Base-by-base conservation (phyloP, 2,113 vertebrate genomes). In the Physeter macrocephalus region DNA sequence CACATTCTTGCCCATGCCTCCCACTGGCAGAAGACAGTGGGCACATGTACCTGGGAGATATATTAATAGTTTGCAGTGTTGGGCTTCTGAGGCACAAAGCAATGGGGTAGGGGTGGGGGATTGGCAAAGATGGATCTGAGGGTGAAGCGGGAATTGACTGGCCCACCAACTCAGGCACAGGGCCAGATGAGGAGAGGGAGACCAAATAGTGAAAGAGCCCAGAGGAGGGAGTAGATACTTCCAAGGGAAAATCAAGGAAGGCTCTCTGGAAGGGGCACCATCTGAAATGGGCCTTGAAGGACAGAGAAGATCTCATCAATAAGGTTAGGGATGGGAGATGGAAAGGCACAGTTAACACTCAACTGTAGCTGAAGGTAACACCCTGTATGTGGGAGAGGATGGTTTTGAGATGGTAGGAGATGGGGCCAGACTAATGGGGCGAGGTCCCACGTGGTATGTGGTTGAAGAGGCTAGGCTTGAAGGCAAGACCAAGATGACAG, bases 371-470 rank as follows among this genome's bases (percentile, higher is more conserved):
- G 54, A 59, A 93, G 29, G 25, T 59, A 14, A 66, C 34, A 67
- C 41, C 59, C 14, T 46, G 0, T 9, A 13, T 52, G 9, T 12
- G 23, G 59, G 10, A 75, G 52, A 46, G 34, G 34, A 39, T 39
- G 43, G 12, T 46, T 80, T n/a, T 75, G 59, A 72, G 61, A 41
- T 39, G 62, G 36, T 43, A 46, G 29, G 57, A 88, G n/a, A n/a
- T 27, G 34, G 54, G 46, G n/a, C 23, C 25, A 52, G 41, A 74
- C 13, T 62, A 75, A 39, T 64, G n/a, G n/a, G n/a, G 36, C 3
- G 2, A 23, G 52, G 11, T 62, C 23, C 31, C 8, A 0, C 3
- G 17, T 17, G 23, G 4, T 23, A 1, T 46, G 46, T 57, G 10
- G 23, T 52, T 77, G 18, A 54, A 25, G 25, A 96, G 34, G 1